Percentiles rank a stretch among this genome's conserved stretches.
These are phyloP conservation scores for Formica selysi DNA, from an alignment of 1,140 invertebrate species.

Conservation along the genomic window DNA sequence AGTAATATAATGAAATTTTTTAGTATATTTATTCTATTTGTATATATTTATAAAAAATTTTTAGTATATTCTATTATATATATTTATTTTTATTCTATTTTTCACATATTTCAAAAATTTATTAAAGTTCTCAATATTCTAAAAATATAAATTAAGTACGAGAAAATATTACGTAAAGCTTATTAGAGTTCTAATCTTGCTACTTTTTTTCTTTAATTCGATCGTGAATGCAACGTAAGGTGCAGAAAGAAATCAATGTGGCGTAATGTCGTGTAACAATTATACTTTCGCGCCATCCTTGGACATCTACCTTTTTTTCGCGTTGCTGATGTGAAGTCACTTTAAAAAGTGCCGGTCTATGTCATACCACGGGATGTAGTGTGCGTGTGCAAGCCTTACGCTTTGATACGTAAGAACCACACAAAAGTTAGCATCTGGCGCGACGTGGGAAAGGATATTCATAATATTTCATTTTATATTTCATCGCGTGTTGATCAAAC, in stretches of 20 bases:
- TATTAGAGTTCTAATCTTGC: neutral
- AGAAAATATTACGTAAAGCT: neutral
- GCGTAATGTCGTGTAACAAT: constrained; percentile 51
- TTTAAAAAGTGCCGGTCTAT: constrained; percentile 41
- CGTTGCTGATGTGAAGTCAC: constrained; percentile 33
- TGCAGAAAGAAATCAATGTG: constrained; percentile 49
- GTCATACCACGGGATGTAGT: constrained; percentile 25
- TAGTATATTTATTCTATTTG: neutral
- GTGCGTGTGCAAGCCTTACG: constrained; percentile 59
- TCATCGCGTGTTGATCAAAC: constrained; percentile 25
- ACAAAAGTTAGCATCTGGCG: constrained; percentile 76
- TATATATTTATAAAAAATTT: neutral
- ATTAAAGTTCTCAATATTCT: neutral
- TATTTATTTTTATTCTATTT: neutral
- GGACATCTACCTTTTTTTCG: constrained; percentile 17
- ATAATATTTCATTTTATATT: constrained; percentile 66
- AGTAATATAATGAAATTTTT: neutral
- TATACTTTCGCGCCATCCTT: constrained; percentile 33
- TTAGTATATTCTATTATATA: neutral
- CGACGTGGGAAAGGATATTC: constrained; percentile 77
- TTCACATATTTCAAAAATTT: neutral
- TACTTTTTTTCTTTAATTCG: constrained; percentile 4
- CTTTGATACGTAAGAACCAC: constrained; percentile 49
- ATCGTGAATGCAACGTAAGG: neutral
- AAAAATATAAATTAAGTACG: neutral